Evolutionary conservation across 2,888 invertebrate species (phyloP), one percentile per base, ranked within the genome.

Genomic region (Clepsis dumicolana): DNA sequence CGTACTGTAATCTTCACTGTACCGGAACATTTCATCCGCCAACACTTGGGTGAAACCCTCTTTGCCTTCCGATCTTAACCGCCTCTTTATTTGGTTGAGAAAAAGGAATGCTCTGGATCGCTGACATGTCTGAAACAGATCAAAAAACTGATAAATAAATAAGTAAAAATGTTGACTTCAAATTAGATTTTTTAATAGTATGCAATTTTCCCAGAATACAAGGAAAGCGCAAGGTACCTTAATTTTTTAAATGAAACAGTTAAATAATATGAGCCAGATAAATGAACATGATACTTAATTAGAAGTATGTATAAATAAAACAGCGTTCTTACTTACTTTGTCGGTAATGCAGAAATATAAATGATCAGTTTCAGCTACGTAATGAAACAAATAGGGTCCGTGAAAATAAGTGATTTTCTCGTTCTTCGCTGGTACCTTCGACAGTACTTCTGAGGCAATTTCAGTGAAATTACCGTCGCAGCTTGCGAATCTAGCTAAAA

Each of bases 341-440:
- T 98, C 98, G 35, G 98, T 98, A 67, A 99, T 98, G 83, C 98
- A 99, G 93, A 99, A 96, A 85, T 97, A 99, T 74, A 98, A 95
- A 72, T 97, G 94, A 72, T 95, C 94, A 81, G 97, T 95, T 80
- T 98, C 97, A 77, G 95, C 95, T 69, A 98, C 95, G 80, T 98
- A 98, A 82, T 99, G 98, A 80, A 98, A 97, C 65, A 93, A 80
- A 72, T 90, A 90, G 54, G 79, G 80, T 65, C 92, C 91, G 65
- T 92, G 98, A 0, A 97, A 96, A 82, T 98, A 98, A 1, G 98
- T 98, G 79, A 98, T 94, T 87, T 98, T 98, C 71, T 97, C 96
- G 91, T 97, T 95, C 69, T 96, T 95, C 0, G 95, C 90, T 4
- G 96, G 95, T 77, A 98, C 97, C 89, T 96, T 98, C 0, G 95